phyloP scores from a whole-genome alignment of 2,113 vertebrate species.

The Panthera leo region DNA sequence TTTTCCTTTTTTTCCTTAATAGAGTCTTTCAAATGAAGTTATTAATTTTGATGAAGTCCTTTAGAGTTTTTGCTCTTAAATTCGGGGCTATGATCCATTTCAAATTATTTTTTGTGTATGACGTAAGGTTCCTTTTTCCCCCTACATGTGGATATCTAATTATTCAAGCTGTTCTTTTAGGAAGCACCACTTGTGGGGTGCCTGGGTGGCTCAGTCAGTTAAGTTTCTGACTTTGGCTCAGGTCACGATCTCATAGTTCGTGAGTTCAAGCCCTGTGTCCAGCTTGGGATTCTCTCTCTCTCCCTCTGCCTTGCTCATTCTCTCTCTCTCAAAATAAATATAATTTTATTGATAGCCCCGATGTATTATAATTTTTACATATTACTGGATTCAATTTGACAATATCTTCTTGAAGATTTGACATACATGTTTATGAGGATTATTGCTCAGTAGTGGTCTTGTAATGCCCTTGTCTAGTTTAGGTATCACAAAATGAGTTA shows the following conservation, averaged over 20 bases:
- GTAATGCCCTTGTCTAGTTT: neutral
- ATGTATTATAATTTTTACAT: neutral
- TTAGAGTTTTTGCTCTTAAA: neutral
- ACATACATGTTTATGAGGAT: neutral
- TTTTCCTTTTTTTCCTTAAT: neutral
- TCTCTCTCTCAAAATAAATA: too few relatives aligned
- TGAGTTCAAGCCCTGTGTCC: neutral
- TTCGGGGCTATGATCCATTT: neutral
- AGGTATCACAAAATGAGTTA: neutral
- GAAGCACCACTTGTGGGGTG: neutral
- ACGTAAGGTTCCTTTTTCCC: neutral
- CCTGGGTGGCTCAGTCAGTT: neutral
- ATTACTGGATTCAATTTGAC: neutral
- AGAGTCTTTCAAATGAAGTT: neutral
- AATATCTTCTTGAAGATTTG: neutral
- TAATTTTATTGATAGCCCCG: neutral
- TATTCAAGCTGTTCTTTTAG: neutral
- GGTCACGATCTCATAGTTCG: too few relatives aligned
- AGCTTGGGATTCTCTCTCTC: too few relatives aligned
- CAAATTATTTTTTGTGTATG: neutral
- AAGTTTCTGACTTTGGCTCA: too few relatives aligned
- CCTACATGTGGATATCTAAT: neutral
- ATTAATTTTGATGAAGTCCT: neutral
- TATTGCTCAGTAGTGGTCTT: conserved; percentile 24
- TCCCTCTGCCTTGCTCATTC: too few relatives aligned